Evolutionary conservation across 2,888 invertebrate genomes (phyloP).

Genomic region (Cantharis nigra): DNA sequence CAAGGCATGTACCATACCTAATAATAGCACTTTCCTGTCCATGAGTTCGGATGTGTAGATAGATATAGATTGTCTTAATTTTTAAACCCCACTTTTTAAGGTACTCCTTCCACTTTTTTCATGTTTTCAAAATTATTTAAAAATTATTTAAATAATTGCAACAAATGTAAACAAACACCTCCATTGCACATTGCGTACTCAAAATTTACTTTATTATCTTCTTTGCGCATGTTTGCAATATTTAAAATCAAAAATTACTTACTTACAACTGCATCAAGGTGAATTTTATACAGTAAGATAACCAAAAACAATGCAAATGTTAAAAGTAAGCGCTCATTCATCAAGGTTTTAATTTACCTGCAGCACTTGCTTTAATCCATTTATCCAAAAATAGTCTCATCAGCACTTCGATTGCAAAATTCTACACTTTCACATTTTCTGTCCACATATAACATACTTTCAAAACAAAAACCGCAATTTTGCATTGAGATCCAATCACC

Average conservation of each 20-base stretch:
- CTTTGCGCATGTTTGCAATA: background rate
- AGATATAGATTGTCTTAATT: conserved; percentile 45
- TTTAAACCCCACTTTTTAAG: conserved; percentile 50
- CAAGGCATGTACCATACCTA: conserved; percentile 50
- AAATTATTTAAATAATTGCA: background rate
- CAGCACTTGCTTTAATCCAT: background rate
- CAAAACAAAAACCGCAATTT: too few species aligned
- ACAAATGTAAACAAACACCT: background rate
- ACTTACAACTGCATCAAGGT: background rate
- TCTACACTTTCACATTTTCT: background rate
- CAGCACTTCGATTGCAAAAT: background rate
- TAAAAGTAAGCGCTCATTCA: background rate
- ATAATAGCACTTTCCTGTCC: conserved; percentile 52
- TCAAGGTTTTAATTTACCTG: background rate
- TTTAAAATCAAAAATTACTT: background rate
- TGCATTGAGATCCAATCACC: too few species aligned
- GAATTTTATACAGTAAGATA: background rate
- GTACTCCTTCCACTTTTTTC: conserved; percentile 25
- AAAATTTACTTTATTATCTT: background rate
- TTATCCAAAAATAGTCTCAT: background rate
- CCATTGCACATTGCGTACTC: background rate
- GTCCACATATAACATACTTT: background rate
- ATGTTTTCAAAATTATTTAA: conserved; percentile 13
- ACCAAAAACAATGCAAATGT: background rate
- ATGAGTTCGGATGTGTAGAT: conserved; percentile 51